Conservation (phyloP, 2,113 vertebrate genomes). For the Syrrhaptes paradoxus region DNA sequence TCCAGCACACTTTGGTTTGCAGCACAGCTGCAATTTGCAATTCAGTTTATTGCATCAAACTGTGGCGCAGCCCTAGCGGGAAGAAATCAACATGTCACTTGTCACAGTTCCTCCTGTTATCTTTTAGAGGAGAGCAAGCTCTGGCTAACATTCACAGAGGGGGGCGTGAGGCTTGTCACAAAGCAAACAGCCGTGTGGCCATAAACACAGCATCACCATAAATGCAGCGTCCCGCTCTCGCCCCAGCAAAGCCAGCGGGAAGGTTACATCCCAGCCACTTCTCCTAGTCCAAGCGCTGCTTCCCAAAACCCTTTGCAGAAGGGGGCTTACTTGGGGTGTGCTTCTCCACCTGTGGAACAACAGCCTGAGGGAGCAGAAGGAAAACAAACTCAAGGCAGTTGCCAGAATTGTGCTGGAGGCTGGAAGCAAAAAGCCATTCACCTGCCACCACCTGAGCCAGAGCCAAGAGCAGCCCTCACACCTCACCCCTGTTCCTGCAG, state of each 20-base stretch:
- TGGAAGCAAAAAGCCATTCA: not conserved
- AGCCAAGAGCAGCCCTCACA: not conserved
- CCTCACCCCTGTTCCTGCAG: not conserved
- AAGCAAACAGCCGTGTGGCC: accelerated
- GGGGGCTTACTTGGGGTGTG: not conserved
- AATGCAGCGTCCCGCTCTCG: accelerated
- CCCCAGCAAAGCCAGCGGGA: not conserved
- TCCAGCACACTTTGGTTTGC: not conserved
- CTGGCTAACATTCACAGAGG: not conserved
- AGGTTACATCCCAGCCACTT: not conserved
- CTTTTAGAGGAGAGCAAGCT: not conserved
- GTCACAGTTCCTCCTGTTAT: not conserved
- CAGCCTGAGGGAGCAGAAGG: not conserved
- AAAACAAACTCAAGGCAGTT: not conserved
- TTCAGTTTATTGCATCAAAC: constrained; percentile 5
- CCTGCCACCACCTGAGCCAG: not conserved
- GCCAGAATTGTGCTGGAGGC: not conserved
- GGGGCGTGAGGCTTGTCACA: not conserved
- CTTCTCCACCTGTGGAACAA: not conserved
- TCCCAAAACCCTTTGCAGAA: not conserved
- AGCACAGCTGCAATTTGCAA: not conserved
- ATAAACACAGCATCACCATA: not conserved
- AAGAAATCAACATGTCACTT: not conserved
- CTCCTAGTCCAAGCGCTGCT: not conserved
- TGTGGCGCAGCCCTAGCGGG: not conserved